These are phyloP conservation scores for Dynastes grantii DNA, from an alignment of 2,888 invertebrate species.

Conservation along the genomic window DNA sequence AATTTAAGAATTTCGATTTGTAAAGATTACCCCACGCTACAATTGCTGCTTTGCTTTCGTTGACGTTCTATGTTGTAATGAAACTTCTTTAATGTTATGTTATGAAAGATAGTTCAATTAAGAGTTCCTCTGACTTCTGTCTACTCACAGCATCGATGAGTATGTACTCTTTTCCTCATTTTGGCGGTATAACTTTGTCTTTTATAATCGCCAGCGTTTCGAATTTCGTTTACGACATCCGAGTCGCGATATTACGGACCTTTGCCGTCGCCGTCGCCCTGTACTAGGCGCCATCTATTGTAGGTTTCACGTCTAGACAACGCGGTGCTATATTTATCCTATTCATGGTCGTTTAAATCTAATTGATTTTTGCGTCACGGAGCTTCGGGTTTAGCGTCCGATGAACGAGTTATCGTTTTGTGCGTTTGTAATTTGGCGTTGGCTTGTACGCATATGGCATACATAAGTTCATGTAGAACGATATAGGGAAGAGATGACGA, in stretches of 20 bases:
- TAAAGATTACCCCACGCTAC: too few species aligned
- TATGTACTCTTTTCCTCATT: neutral
- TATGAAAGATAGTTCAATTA: too few species aligned
- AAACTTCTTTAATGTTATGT: too few species aligned
- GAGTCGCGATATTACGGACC: constrained; percentile 5
- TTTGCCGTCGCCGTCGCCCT: constrained; percentile 4
- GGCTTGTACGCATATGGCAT: neutral
- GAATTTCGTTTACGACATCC: constrained; percentile 35
- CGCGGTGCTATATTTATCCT: constrained; percentile 16
- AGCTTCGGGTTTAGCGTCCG: constrained; percentile 19
- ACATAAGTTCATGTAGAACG: neutral
- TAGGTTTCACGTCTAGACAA: constrained; percentile 46
- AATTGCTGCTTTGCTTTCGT: too few species aligned
- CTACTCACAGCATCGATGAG: too few species aligned
- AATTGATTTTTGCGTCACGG: constrained; percentile 42
- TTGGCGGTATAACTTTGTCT: constrained; percentile 2
- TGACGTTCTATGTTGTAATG: too few species aligned
- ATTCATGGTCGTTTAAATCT: constrained; percentile 35
- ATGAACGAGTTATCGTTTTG: constrained; percentile 13
- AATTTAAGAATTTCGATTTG: too few species aligned
- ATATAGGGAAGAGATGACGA: neutral
- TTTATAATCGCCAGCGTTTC: constrained; percentile 1
- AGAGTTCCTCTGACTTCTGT: too few species aligned
- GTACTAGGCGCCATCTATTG: constrained; percentile 35
- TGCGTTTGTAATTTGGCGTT: neutral